These are phyloP conservation scores for Eulemur albifrons DNA, from an alignment of 2,797 vertebrate species.

Conservation along the genomic window DNA sequence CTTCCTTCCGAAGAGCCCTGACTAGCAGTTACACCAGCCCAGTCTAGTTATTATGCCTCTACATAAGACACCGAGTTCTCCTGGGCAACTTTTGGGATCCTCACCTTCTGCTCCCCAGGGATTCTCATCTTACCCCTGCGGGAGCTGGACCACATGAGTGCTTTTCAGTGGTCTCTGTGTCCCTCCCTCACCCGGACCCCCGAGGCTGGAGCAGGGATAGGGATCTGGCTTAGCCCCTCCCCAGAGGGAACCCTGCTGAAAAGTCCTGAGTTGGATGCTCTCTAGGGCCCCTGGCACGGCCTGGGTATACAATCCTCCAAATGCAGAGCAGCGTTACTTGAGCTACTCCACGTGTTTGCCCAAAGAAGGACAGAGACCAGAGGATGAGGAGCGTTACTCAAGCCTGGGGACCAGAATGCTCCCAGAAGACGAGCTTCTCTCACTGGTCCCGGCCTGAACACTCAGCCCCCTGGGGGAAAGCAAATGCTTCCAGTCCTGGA, in stretches of 20 bases:
- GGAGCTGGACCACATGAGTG: neutral
- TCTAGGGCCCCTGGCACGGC: neutral
- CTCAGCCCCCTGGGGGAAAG: neutral
- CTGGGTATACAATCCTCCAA: neutral
- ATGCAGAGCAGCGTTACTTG: neutral
- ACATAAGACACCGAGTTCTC: neutral
- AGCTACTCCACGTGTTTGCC: neutral
- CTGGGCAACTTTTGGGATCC: neutral
- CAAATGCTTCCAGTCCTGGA: neutral
- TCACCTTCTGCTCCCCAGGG: neutral
- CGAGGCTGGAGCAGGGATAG: neutral
- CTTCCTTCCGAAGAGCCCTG: neutral
- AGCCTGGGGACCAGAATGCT: neutral
- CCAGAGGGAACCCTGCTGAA: neutral
- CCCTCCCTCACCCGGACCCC: neutral
- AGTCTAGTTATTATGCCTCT: neutral
- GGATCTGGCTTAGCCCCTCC: neutral
- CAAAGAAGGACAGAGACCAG: neutral
- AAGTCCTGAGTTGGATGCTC: neutral
- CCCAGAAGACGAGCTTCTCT: neutral
- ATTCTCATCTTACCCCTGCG: neutral
- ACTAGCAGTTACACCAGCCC: neutral
- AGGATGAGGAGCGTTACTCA: neutral
- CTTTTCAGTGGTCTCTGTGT: neutral
- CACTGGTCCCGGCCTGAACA: neutral